Percentiles rank a stretch among this genome's conserved stretches.
Conservation (phyloP, 2,888 invertebrate genomes). For the Polia nebulosa region DNA sequence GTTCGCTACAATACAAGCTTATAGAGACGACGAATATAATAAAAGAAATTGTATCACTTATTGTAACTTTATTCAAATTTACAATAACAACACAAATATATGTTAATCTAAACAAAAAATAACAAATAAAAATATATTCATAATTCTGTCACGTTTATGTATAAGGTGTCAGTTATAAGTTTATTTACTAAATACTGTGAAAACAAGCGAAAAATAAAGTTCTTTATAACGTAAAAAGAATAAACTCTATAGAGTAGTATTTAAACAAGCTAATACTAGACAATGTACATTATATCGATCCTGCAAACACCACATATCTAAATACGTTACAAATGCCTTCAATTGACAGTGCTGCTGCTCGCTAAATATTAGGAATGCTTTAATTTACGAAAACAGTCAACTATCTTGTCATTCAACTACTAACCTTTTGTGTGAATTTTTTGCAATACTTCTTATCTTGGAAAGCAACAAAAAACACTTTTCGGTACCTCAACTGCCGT, state of each 20-base stretch:
- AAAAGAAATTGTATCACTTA: conserved; percentile 36
- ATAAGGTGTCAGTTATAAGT: no score
- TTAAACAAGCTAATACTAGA: conserved; percentile 74
- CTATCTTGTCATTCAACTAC: conserved; percentile 8
- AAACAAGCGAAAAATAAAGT: conserved; percentile 58
- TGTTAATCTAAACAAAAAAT: conserved; percentile 51
- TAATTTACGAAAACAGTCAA: conserved; percentile 43
- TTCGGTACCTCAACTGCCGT: not conserved
- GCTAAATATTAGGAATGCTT: conserved; percentile 24
- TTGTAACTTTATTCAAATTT: conserved; percentile 60
- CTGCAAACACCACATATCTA: conserved; percentile 61
- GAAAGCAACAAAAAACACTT: conserved; percentile 32
- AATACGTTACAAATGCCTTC: conserved; percentile 61
- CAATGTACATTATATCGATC: conserved; percentile 65
- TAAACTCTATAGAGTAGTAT: conserved; percentile 59
- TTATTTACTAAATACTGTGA: conserved; percentile 46
- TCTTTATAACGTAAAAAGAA: conserved; percentile 49
- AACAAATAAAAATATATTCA: conserved; percentile 57
- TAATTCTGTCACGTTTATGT: conserved; percentile 28
- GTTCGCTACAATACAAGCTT: not conserved
- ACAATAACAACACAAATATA: conserved; percentile 54
- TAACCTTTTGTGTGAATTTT: conserved; percentile 15
- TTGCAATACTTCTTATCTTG: not conserved
- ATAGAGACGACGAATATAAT: not conserved
- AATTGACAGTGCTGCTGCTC: conserved; percentile 40